phyloP scores from a whole-genome alignment of 64 coral and sea anemone genomes.

The Pachyseris speciosa region DNA sequence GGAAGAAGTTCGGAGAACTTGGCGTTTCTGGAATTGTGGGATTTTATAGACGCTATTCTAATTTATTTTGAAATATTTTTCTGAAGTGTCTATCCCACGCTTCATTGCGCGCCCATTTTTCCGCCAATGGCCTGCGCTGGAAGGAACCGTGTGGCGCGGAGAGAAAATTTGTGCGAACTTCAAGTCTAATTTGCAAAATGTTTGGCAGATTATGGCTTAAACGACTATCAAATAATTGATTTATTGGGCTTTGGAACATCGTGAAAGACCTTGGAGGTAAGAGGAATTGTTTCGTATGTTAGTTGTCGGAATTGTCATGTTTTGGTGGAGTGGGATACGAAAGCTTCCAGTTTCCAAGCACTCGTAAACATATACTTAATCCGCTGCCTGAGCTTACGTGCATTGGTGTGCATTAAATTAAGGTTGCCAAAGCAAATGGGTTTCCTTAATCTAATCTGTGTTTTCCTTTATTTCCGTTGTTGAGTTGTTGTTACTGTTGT shows the following conservation, averaged over 20 bases:
- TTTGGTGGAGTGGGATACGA: neutral
- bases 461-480: neutral
- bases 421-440: conserved; percentile 5
- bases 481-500: too few relatives aligned
- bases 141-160: conserved; percentile 62
- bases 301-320: neutral
- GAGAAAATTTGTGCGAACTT: conserved; percentile 50
- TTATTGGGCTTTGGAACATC: neutral
- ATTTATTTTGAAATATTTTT: too few relatives aligned
- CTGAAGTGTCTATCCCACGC: neutral
- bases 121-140: conserved; percentile 50
- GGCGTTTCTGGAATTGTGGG: neutral
- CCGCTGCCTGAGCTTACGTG: neutral
- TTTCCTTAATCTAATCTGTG: neutral
- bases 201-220: conserved; percentile 22
- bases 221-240: neutral
- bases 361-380: neutral
- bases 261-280: neutral
- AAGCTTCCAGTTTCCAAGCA: conserved; percentile 25
- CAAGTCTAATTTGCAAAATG: neutral
- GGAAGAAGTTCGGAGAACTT: too few relatives aligned
- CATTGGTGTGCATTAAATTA: neutral
- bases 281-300: neutral
- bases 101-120: conserved; percentile 43
- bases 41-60: neutral